phyloP scores from a whole-genome alignment of 2,797 vertebrate genomes.

The Chloroceryle amazona region DNA sequence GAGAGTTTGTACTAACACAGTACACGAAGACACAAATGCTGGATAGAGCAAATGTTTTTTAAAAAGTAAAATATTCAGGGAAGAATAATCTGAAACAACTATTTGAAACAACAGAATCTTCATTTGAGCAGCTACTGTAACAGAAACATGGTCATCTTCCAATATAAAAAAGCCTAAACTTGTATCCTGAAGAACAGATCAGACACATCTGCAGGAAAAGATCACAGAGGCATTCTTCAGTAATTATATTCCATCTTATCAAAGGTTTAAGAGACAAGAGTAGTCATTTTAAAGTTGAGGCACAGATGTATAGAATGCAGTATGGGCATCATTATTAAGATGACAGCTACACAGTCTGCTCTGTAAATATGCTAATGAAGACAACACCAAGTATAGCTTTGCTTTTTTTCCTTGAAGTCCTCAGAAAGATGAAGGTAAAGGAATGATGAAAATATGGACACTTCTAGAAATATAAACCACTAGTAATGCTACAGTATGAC shows the following conservation, averaged over 20 bases:
- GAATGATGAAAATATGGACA: background rate
- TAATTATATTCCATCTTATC: background rate
- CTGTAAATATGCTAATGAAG: conserved; percentile 19
- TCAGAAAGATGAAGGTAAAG: background rate
- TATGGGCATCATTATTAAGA: background rate
- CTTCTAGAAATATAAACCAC: background rate
- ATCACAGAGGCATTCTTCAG: background rate
- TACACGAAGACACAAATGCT: background rate
- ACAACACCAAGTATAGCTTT: background rate
- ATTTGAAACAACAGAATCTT: background rate
- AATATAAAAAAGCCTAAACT: background rate
- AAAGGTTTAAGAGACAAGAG: conserved; percentile 5
- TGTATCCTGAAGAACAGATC: background rate
- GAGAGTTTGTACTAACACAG: background rate
- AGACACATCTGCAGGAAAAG: background rate
- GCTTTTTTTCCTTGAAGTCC: background rate
- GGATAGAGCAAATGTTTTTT: background rate
- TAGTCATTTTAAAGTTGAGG: background rate
- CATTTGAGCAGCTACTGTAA: background rate
- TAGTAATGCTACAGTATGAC: background rate
- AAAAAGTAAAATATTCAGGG: background rate
- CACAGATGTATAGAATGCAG: background rate
- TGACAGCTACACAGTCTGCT: background rate
- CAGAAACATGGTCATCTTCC: background rate
- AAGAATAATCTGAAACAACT: background rate